phyloP scores from a whole-genome alignment of 1,140 invertebrate species.

The Formica selysi region DNA sequence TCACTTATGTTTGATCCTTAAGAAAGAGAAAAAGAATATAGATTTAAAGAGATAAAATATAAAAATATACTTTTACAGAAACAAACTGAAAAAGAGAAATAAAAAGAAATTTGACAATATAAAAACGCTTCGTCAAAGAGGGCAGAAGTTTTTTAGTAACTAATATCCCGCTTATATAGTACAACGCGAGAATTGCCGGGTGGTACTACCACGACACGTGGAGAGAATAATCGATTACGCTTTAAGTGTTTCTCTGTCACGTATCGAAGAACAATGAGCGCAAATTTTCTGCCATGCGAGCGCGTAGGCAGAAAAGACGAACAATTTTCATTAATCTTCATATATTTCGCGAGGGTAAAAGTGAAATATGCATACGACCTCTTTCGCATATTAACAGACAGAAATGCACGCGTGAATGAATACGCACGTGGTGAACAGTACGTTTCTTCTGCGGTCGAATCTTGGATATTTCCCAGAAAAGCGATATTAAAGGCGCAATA shows the following conservation, averaged over 20 bases:
- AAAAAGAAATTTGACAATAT: not conserved
- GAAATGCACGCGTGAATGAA: constrained; percentile 2
- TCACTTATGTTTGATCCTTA: not conserved
- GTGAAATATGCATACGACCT: constrained; percentile 55
- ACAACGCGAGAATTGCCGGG: constrained; percentile 18
- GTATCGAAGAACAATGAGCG: constrained; percentile 73
- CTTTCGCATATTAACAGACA: not conserved
- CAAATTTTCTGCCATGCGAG: constrained; percentile 50
- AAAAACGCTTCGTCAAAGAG: not conserved
- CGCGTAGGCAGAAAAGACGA: constrained; percentile 68
- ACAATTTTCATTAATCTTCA: constrained; percentile 41
- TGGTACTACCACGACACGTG: constrained; percentile 47
- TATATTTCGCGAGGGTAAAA: constrained; percentile 71
- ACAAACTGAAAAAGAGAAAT: not conserved
- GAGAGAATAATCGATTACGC: constrained; percentile 67
- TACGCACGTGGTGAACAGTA: constrained; percentile 59
- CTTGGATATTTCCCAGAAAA: constrained; percentile 78
- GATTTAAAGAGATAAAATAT: not conserved
- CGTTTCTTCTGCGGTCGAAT: constrained; percentile 72
- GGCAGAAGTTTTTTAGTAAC: not conserved
- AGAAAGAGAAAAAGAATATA: not conserved
- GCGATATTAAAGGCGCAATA: constrained; percentile 81
- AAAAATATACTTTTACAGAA: not conserved
- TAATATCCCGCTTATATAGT: not conserved
- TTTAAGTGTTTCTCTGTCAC: constrained; percentile 66